Evolutionary conservation across 1,140 invertebrate species (phyloP).

Genomic region (Harpegnathos saltator): DNA sequence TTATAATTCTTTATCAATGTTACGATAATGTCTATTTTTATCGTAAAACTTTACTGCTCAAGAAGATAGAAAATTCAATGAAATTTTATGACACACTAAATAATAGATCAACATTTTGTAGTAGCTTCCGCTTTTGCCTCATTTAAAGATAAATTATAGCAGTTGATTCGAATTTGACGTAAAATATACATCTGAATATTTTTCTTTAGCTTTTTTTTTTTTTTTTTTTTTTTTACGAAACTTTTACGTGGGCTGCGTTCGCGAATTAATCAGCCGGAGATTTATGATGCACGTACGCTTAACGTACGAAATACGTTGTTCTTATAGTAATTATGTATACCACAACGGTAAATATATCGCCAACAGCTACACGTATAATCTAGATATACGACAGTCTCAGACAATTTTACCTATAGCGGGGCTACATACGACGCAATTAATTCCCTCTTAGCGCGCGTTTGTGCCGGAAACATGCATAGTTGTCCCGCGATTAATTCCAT

Average conservation of each 20-base stretch:
- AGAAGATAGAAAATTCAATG: no score
- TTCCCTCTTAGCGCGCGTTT: conserved; percentile 34
- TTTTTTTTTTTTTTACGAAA: no score
- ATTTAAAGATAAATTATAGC: no score
- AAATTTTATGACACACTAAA: no score
- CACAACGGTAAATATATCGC: conserved; percentile 54
- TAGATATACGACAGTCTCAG: conserved; percentile 47
- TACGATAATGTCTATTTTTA: no score
- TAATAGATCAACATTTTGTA: no score
- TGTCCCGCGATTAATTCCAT: conserved; percentile 45
- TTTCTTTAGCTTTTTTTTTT: neutral
- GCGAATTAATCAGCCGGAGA: conserved; percentile 40
- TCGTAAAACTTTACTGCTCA: no score
- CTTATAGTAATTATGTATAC: conserved; percentile 41
- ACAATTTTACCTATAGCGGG: conserved; percentile 38
- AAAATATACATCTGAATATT: neutral
- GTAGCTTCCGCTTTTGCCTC: no score
- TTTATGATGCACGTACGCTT: conserved; percentile 26
- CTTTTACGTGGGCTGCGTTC: neutral
- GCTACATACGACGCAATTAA: conserved; percentile 49
- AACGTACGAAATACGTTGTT: conserved; percentile 40
- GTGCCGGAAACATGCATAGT: conserved; percentile 40
- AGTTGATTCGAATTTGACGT: no score
- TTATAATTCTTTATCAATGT: no score
- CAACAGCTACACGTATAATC: conserved; percentile 38